Conservation (phyloP, 2,797 vertebrate species). For the Alcedo atthis region DNA sequence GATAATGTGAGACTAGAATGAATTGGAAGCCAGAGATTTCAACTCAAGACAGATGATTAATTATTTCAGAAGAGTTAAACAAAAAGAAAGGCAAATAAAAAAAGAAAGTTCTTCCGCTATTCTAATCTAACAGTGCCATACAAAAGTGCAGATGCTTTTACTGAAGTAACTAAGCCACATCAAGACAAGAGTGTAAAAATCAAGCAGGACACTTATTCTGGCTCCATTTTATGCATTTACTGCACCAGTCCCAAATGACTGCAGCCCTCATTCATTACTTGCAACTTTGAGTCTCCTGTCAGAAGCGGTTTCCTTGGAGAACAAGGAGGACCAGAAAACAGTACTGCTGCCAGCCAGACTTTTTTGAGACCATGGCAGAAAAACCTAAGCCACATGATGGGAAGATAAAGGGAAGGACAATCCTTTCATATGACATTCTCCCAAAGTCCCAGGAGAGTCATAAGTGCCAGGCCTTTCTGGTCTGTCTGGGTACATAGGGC, state of each 20-base stretch:
- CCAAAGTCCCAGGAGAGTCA: background rate
- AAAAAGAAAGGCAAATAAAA: constrained; percentile 55
- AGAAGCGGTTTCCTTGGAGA: background rate
- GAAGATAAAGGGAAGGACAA: background rate
- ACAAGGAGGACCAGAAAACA: background rate
- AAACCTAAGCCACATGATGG: background rate
- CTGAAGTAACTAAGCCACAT: constrained; percentile 5
- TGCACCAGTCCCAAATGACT: background rate
- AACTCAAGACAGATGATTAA: constrained; percentile 37
- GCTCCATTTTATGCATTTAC: background rate
- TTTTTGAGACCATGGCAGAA: background rate
- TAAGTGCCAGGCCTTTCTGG: background rate
- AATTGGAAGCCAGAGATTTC: constrained; percentile 61
- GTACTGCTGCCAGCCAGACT: background rate
- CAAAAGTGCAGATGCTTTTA: constrained; percentile 53
- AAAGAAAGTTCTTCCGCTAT: background rate
- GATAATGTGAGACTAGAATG: constrained; percentile 32
- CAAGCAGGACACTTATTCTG: background rate
- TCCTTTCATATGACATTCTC: background rate
- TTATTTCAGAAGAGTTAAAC: constrained; percentile 42
- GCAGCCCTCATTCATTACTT: background rate
- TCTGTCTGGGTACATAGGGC: background rate
- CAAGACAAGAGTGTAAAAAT: background rate
- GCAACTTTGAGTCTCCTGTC: background rate
- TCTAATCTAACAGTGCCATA: constrained; percentile 30